Evolutionary conservation across 2,888 invertebrate species (phyloP).

Genomic region (Gortyna flavago): DNA sequence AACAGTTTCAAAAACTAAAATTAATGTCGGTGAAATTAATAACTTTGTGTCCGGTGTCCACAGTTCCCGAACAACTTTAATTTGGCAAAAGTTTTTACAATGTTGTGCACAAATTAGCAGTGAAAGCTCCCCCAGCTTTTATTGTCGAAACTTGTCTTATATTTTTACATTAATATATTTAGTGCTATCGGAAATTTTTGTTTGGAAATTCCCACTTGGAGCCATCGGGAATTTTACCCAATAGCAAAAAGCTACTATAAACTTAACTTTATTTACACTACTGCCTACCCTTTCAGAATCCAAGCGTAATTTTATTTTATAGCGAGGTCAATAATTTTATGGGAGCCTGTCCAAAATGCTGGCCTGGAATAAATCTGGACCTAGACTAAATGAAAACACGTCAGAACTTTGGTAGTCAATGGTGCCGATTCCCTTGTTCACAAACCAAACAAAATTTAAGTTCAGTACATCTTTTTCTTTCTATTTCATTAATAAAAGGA

Average conservation of each 20-base stretch:
- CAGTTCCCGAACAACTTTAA: constrained; percentile 43
- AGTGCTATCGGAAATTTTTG: constrained; percentile 5
- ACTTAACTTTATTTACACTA: background rate
- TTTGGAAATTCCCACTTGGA: background rate
- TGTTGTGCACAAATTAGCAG: constrained; percentile 56
- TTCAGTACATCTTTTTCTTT: too few relatives aligned
- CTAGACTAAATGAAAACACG: background rate
- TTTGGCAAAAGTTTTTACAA: constrained; percentile 45
- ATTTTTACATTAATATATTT: constrained; percentile 35
- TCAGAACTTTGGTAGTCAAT: background rate
- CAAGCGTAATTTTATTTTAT: too few relatives aligned
- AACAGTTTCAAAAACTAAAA: constrained; percentile 49
- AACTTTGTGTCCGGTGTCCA: constrained; percentile 28
- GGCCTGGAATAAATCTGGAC: background rate
- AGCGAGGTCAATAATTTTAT: background rate
- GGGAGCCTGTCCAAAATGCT: background rate
- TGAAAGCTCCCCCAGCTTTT: constrained; percentile 26
- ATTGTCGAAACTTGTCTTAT: constrained; percentile 24
- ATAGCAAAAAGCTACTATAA: background rate
- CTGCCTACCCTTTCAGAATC: background rate
- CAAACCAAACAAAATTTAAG: too few relatives aligned
- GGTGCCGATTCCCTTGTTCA: too few relatives aligned
- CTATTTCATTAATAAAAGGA: too few relatives aligned
- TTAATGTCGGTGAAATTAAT: constrained; percentile 38
- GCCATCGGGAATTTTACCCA: background rate